A percentile compares a stretch with the other conserved stretches of the same genome.
phyloP scores from a whole-genome alignment of 2,888 invertebrate genomes.

The Xestia rhomboidea region DNA sequence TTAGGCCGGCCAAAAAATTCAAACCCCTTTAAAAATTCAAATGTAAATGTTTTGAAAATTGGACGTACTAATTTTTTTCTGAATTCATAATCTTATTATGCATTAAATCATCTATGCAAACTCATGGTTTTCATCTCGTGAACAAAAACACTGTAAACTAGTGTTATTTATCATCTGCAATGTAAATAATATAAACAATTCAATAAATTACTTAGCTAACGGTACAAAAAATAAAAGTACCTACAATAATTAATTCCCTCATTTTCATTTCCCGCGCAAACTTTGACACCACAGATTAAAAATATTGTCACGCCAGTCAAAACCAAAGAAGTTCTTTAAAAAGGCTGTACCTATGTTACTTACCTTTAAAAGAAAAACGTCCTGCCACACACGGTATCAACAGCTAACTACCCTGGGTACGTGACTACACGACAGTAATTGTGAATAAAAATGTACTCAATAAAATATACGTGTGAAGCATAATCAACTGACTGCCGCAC shows the following conservation, averaged over 20 bases:
- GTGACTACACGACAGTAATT: slow-evolving; percentile 16
- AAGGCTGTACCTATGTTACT: neutral
- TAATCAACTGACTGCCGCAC: neutral
- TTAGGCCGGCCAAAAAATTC: no score
- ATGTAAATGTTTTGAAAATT: no score
- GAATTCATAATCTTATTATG: no score
- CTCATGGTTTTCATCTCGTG: no score
- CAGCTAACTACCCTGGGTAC: slow-evolving; percentile 32
- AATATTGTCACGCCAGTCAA: neutral
- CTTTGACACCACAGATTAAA: neutral
- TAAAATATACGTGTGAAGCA: slow-evolving; percentile 10
- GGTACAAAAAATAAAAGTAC: neutral
- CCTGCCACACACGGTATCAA: slow-evolving; percentile 19
- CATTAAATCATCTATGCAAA: no score
- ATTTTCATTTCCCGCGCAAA: neutral
- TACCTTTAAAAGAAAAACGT: slow-evolving; percentile 44
- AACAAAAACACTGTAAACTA: no score
- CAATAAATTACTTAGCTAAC: neutral
- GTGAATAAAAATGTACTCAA: slow-evolving; percentile 1
- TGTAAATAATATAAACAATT: neutral
- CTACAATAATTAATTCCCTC: neutral
- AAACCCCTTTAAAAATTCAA: no score
- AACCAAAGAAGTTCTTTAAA: neutral
- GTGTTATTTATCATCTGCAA: neutral
- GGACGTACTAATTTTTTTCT: no score